Evolutionary conservation across 2,888 invertebrate genomes (phyloP), one percentile per base, ranked within the genome.

Genomic region (Listrodromus nycthemerus): DNA sequence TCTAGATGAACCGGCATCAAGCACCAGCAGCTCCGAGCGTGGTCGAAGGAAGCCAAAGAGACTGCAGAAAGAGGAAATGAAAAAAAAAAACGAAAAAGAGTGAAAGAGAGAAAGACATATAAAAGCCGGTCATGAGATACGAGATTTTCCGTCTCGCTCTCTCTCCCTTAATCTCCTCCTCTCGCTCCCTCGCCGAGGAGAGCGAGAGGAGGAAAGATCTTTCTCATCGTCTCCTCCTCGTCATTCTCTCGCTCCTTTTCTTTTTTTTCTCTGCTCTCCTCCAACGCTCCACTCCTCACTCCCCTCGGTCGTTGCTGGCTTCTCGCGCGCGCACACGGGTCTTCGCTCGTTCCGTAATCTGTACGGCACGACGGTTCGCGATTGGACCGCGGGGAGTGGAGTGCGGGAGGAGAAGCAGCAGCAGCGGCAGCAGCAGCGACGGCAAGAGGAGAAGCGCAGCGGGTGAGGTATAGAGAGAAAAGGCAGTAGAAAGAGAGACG

Each of bases 301-400:
- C 80, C 71, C 82, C 50, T 45, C 45, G 50, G 66, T 48, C 71
- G 30, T 52, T 77, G 67, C 66, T 55, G 84, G 74, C 61, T 84
- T 83, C 77, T 85, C 27, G 65, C 48, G 55, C 71, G 69, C 70
- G 70, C 69, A 77, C 80, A 69, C 71, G 66, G 84, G 85, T 89
- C 89, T 88, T 87, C 83, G 83, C 87, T 91, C 91, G 90, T 91
- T 90, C 89, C 86, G 91, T 91, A 91, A 92, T 92, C 91, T 89
- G 91, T 90, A 91, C 88, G 88, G 90, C 86, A 89, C 87, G 86
- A 88, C 86, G 88, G 88, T 83, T 87, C 89, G 87, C 90, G 90
- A 91, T 92, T 91, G 91, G 91, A 89, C 90, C 88, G 88, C 89
- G 89, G 87, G 86, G 87, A 85, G 88, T 86, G 86, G 85, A 86